These are phyloP conservation scores for Tholera decimalis DNA, from an alignment of 2,888 invertebrate genomes.

Conservation along the genomic window DNA sequence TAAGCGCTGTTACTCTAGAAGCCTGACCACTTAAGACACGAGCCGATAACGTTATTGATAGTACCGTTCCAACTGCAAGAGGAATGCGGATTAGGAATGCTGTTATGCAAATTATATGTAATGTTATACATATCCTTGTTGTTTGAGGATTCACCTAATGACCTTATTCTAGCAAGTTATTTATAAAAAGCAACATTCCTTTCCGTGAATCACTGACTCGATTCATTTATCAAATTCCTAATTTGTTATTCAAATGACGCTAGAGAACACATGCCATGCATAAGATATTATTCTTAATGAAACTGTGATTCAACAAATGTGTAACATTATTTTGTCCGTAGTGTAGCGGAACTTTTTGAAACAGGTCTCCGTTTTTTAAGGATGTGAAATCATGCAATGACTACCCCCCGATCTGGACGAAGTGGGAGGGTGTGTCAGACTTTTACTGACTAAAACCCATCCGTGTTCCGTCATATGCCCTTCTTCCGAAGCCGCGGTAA, in stretches of 20 bases:
- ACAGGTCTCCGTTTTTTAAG: background rate
- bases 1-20: no score
- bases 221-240: constrained; percentile 20
- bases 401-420: no score
- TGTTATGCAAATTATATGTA: constrained; percentile 6
- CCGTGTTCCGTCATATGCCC: no score
- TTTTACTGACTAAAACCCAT: no score
- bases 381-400: no score
- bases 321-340: background rate
- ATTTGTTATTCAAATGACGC: constrained; percentile 4
- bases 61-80: constrained; percentile 9
- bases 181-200: constrained; percentile 28
- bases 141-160: background rate
- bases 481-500: no score
- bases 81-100: constrained; percentile 24
- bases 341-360: background rate
- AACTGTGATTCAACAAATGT: background rate
- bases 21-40: no score
- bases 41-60: no score
- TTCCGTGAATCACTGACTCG: constrained; percentile 7
- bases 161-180: constrained; percentile 16
- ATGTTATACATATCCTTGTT: background rate
- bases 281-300: background rate
- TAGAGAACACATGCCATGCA: background rate
- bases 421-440: no score